Base-by-base conservation (phyloP, 2,888 invertebrate genomes). In the Amphipoea lucens region DNA sequence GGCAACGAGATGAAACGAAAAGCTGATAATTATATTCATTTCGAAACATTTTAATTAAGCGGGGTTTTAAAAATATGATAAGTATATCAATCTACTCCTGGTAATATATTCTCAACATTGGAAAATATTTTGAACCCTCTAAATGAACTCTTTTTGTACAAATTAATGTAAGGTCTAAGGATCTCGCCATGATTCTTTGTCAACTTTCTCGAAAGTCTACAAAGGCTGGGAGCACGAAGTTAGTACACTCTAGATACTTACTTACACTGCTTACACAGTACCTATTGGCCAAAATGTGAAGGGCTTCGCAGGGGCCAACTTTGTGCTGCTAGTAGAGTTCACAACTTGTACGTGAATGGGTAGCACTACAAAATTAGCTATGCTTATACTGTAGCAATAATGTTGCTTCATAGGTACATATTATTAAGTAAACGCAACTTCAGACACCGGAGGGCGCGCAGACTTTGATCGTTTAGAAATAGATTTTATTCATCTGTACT, bases 251-350 rank as follows among this genome's bases (percentile, higher is more conserved):
- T 51, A 65, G 65, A 17, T 71, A 40, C 20, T 5, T 68, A 68
- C n/a, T 71, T 69, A 62, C 36, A 70, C 54, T 20, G 65, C 40
- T 40, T 40, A 40, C 40, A 40, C 40, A 40, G 40, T 62, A 57
- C 72, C 85, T 45, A 45, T 11, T 45, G 81, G 87, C 87, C 84
- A 81, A 83, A 89, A 88, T 89, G 81, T 92, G 87, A 88, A 93
- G 90, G 94, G 94, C 91, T 95, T 95, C 94, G 79, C 85, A 80
- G 84, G 90, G 90, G 89, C 84, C 82, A 92, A 94, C 91, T 93
- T 93, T 89, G 90, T 84, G 80, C 88, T 84, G 88, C 89, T 87
- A 88, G 83, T 85, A 45, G 42, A 88, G 81, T 89, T 89, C 80
- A 81, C 81, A 90, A 91, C 88, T 90, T 89, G 86, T 79, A 78